Evolutionary conservation across 2,797 vertebrate genomes (phyloP).

Genomic region (Catharus ustulatus): DNA sequence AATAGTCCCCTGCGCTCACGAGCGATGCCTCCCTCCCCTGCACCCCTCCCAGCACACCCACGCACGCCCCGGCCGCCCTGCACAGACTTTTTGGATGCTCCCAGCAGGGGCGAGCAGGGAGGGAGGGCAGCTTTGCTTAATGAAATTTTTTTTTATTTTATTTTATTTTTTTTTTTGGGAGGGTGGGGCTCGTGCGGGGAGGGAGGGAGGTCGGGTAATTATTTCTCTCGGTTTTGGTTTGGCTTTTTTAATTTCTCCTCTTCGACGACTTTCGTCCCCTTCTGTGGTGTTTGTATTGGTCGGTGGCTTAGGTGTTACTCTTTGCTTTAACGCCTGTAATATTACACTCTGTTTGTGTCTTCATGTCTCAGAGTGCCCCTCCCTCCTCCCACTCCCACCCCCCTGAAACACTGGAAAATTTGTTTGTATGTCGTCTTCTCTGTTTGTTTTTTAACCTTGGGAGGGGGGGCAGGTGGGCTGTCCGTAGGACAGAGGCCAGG

Average conservation of each 20-base stretch:
- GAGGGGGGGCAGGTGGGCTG: conserved; percentile 27
- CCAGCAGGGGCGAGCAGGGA: not conserved
- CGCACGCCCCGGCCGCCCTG: not conserved
- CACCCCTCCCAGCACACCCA: not conserved
- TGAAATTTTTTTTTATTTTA: not conserved
- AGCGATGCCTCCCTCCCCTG: not conserved
- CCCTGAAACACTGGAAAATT: conserved; percentile 80
- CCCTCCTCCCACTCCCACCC: conserved; percentile 6
- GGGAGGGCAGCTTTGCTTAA: conserved; percentile 47
- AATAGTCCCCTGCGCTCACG: not conserved
- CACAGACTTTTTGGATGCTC: conserved; percentile 51
- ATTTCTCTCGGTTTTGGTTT: conserved; percentile 44
- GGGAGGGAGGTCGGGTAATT: conserved; percentile 65
- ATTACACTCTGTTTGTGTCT: conserved; percentile 71
- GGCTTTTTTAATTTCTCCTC: conserved; percentile 45
- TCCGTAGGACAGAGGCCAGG: not conserved
- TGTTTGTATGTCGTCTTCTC: conserved; percentile 70
- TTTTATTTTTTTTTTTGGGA: not conserved
- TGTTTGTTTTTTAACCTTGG: conserved; percentile 30
- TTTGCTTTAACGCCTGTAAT: conserved; percentile 69
- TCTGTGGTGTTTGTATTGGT: conserved; percentile 74
- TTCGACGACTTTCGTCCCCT: conserved; percentile 43
- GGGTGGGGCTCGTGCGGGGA: not conserved
- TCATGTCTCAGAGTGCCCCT: conserved; percentile 65
- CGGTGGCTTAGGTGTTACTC: conserved; percentile 77